phyloP scores from a whole-genome alignment of 2,113 vertebrate genomes.

The Dromaius novaehollandiae region DNA sequence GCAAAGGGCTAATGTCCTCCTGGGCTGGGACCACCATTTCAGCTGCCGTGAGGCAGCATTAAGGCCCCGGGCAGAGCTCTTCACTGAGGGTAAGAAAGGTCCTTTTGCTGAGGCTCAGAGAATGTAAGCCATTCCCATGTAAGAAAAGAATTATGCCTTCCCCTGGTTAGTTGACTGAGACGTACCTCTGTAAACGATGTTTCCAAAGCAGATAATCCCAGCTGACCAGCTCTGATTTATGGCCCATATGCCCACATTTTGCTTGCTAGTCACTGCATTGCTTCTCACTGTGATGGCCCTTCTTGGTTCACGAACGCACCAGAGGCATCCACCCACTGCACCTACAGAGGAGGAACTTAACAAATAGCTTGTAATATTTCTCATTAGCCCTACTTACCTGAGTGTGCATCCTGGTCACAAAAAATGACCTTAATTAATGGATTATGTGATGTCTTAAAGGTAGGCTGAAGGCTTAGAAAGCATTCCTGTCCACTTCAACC shows the following conservation, averaged over 20 bases:
- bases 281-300: neutral
- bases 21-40: neutral
- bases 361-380: neutral
- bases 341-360: neutral
- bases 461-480: neutral
- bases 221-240: neutral
- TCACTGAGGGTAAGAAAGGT: neutral
- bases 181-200: neutral
- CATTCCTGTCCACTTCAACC: neutral
- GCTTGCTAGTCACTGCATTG: neutral
- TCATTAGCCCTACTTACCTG: neutral
- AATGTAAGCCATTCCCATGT: neutral
- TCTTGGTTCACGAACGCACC: neutral
- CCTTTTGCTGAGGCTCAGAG: neutral
- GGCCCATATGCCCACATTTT: neutral
- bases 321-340: too few species aligned
- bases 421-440: neutral
- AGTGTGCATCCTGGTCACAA: neutral
- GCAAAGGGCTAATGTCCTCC: neutral
- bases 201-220: neutral
- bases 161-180: neutral
- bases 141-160: neutral
- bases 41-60: neutral
- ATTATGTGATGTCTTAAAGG: neutral
- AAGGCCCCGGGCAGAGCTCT: neutral